Evolutionary conservation across 2,888 invertebrate species (phyloP).

Genomic region (Pachymerium ferrugineum): DNA sequence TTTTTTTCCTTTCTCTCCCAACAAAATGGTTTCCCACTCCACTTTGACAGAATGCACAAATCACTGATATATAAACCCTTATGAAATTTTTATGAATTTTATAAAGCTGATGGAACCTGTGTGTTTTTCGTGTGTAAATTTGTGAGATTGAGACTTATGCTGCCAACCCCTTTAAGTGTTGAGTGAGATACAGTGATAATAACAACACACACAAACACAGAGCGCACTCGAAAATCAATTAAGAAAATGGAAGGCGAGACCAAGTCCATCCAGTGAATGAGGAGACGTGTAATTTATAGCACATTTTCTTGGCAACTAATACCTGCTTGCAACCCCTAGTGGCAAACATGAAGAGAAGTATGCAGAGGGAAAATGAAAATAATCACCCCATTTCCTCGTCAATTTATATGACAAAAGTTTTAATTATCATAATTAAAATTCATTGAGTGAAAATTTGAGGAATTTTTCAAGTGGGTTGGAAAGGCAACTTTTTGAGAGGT

Average conservation of each 20-base stretch:
- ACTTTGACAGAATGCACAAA: slow-evolving; percentile 3
- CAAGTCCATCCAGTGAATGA: slow-evolving; percentile 23
- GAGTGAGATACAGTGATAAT: slow-evolving; percentile 27
- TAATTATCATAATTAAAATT: slow-evolving; percentile 27
- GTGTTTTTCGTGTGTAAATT: no score
- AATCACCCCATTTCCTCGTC: slow-evolving; percentile 27
- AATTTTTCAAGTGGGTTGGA: slow-evolving; percentile 1
- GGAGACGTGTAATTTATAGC: slow-evolving; percentile 27
- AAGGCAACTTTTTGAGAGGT: not conserved
- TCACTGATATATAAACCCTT: not conserved
- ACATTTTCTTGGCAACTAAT: slow-evolving; percentile 27
- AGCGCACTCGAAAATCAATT: slow-evolving; percentile 25
- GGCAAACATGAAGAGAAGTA: slow-evolving; percentile 24
- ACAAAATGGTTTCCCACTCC: not conserved
- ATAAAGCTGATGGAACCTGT: not conserved
- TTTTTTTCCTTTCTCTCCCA: no score
- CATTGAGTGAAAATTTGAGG: slow-evolving; percentile 27
- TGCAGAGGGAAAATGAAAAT: slow-evolving; percentile 24
- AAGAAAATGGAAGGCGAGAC: slow-evolving; percentile 27
- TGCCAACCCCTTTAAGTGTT: slow-evolving; percentile 27
- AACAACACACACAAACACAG: slow-evolving; percentile 25
- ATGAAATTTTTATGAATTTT: slow-evolving; percentile 15
- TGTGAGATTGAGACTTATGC: slow-evolving; percentile 23
- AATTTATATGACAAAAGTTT: slow-evolving; percentile 27
- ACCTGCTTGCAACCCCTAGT: slow-evolving; percentile 25